Evolutionary conservation across 2,797 vertebrate species (phyloP).

Genomic region (Chloroceryle amazona): DNA sequence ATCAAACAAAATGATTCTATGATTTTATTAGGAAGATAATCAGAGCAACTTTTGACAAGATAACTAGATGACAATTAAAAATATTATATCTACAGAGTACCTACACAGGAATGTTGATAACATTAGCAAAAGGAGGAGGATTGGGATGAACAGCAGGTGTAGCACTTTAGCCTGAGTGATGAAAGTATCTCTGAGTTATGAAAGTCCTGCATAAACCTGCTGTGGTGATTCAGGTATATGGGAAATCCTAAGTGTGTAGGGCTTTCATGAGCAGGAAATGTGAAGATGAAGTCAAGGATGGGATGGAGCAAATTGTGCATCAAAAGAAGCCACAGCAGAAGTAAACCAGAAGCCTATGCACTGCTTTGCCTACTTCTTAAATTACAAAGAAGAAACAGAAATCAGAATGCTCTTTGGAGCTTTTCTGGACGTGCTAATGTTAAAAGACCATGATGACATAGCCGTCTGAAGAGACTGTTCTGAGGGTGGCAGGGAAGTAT

Average conservation of each 20-base stretch:
- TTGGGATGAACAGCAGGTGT: neutral
- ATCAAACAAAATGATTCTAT: neutral
- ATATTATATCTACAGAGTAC: neutral
- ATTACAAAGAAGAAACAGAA: neutral
- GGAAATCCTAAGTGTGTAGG: neutral
- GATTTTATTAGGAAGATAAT: neutral
- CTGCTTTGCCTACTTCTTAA: neutral
- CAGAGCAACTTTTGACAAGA: neutral
- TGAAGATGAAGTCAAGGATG: neutral
- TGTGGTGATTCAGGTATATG: neutral
- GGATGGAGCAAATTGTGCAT: neutral
- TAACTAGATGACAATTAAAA: neutral
- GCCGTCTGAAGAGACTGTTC: neutral
- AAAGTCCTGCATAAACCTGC: neutral
- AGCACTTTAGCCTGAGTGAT: rapidly evolving
- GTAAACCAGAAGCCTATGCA: neutral
- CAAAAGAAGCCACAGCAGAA: neutral
- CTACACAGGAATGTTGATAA: neutral
- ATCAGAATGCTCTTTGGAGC: neutral
- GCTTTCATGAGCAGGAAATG: neutral
- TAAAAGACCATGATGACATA: neutral
- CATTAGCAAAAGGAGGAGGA: neutral
- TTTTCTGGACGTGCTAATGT: neutral
- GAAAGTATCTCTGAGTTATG: neutral
- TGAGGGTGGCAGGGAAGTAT: neutral